Evolutionary conservation across 1,140 invertebrate genomes (phyloP), one percentile per base, ranked within the genome.

Genomic region (Doryteuthis pealeii): DNA sequence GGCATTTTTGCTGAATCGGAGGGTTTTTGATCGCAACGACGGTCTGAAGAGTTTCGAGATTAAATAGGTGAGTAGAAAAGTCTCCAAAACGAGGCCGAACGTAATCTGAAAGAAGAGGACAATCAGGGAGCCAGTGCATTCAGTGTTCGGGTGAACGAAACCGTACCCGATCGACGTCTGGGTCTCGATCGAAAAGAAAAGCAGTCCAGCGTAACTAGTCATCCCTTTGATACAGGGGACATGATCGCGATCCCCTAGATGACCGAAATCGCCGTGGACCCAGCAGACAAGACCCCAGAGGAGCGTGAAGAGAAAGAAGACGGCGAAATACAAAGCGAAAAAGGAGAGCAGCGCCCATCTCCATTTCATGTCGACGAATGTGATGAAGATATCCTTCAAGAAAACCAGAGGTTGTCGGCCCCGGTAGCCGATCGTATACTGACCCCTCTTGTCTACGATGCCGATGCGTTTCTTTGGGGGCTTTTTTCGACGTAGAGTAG

Each of bases 281-380:
- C 79, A 83, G n/a, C 94, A 91, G 69, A 99, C 95, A 18, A 97
- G 85, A 93, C 94, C 99, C 94, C 96, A 99, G 66, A 98, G 91
- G 10, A 94, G 88, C 0, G 96, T 96, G 86, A 99, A 99, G 3
- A 91, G 89, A 2, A 97, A 88, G 95, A 97, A 99, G 1, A 94
- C 95, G 0, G 96, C 85, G 45, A 98, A 91, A 85, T 99, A 99
- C 49, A 94, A 94, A 75, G 96, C 88, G 0, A 94, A 93, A 85
- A 99, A 98, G 66, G 95, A 93, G 31, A 98, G 87, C 26, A 98
- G 88, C 1, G 96, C 98, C 94, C 95, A 99, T 49, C 96, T 91
- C 96, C 97, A 99, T 87, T 98, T 94, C 65, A 85, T 69, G 71
- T 86, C 84, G 15, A 86, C 74, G 58, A 85, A 67, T 28, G 79